Evolutionary conservation across 2,113 vertebrate genomes (phyloP), one percentile per base, ranked within the genome.

Genomic region (Merops nubicus): DNA sequence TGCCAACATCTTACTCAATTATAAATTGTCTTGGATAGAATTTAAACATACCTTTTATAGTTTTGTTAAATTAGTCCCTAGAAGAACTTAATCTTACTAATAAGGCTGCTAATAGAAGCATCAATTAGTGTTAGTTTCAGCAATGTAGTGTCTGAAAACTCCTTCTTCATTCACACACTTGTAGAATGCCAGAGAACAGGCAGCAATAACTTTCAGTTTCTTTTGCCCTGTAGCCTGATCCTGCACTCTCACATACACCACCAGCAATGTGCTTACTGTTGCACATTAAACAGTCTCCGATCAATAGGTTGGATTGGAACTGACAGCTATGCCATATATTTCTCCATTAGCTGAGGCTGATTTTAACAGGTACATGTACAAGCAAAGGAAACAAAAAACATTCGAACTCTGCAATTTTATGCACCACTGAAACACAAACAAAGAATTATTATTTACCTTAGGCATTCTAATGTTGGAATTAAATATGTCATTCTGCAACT

Each of bases 401-500:
- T 76, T n/a, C 56, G n/a, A 83, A 65, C 15, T 33, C 56, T 75
- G 14, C 12, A 64, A 57, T 91, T 92, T 87, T 89, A 89, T 75
- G 56, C 29, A 70, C 47, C 34, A 76, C 2, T 91, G 60, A 87
- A 93, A 91, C 20, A 88, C 13, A 69, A 64, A 69, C 13, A 84
- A 88, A 89, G 25, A 87, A 60, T 87, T 91, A 54, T 56, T 92
- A 86, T 97, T 95, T 94, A 93, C 67, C 34, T 83, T 60, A 60
- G 36, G 12, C 33, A 94, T 97, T 93, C 62, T 86, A 73, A 57
- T 57, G 15, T 62, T 86, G 63, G 47, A 88, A 70, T 96, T 72
- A 93, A 93, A 69, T 77, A 67, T 53, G 76, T 56, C 38, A 76
- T 68, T 89, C 42, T 72, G 74, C 53, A 83, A 53, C 33, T 70